These are phyloP conservation scores for Palythoa heliodiscus DNA, from an alignment of 92 coral and sea anemone genomes.

Conservation along the genomic window DNA sequence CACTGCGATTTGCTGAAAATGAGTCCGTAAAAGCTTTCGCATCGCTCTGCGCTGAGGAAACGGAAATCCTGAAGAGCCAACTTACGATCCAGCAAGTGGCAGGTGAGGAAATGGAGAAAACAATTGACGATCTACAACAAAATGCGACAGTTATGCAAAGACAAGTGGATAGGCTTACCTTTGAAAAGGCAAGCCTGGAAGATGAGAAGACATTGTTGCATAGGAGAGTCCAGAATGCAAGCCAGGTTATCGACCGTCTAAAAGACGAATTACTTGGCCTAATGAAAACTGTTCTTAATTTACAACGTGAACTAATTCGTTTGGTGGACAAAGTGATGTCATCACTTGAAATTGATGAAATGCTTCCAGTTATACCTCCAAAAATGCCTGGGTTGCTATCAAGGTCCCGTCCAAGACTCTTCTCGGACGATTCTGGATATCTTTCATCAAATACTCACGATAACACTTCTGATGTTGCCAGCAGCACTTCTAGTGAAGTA, in stretches of 20 bases:
- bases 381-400: slow-evolving; percentile 23
- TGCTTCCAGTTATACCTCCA: slow-evolving; percentile 42
- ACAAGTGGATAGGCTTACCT: slow-evolving; percentile 62
- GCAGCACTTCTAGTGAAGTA: slow-evolving; percentile 73
- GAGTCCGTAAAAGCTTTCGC: slow-evolving; percentile 72
- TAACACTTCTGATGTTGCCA: slow-evolving; percentile 54
- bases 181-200: slow-evolving; percentile 69
- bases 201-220: slow-evolving; percentile 76
- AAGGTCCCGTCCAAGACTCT: slow-evolving; percentile 45
- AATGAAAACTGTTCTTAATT: slow-evolving; percentile 71
- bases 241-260: slow-evolving; percentile 73
- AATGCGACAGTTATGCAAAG: slow-evolving; percentile 62
- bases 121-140: slow-evolving; percentile 73
- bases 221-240: slow-evolving; percentile 72
- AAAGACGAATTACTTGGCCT: slow-evolving; percentile 86
- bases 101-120: slow-evolving; percentile 58
- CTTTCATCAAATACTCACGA: slow-evolving; percentile 58
- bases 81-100: slow-evolving; percentile 68
- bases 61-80: slow-evolving; percentile 68
- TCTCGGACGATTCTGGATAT: slow-evolving; percentile 67
- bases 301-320: slow-evolving; percentile 76
- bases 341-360: slow-evolving; percentile 65
- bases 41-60: slow-evolving; percentile 78
- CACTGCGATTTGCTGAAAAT: slow-evolving; percentile 70
- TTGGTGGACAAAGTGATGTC: slow-evolving; percentile 73